Evolutionary conservation across 2,113 vertebrate species (phyloP).

Genomic region (rat (Rattus norvegicus)): DNA sequence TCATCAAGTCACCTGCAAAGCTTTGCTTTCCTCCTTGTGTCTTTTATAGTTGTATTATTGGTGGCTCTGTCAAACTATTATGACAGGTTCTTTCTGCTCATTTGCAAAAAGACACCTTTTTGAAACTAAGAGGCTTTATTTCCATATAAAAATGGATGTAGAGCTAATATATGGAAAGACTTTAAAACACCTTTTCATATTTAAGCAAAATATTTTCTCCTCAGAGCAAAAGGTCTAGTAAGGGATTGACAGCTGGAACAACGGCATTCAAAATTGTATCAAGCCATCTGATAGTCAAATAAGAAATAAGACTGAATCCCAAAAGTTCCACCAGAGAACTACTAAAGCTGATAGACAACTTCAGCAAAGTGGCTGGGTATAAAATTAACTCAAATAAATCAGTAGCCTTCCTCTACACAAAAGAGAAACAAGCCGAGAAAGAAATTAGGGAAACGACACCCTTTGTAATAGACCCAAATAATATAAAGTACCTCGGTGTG

Average conservation of each 20-base stretch:
- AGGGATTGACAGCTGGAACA: slow-evolving; percentile 32
- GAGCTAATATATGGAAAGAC: slow-evolving; percentile 35
- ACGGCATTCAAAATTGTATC: slow-evolving; percentile 28
- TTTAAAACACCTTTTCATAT: slow-evolving; percentile 56
- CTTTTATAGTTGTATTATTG: not conserved
- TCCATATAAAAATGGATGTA: slow-evolving; percentile 38
- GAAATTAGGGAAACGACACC: no score
- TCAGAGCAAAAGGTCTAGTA: slow-evolving; percentile 45
- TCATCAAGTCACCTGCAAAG: not conserved
- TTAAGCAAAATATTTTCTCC: slow-evolving; percentile 60
- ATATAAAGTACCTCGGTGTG: no score
- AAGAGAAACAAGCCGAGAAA: no score
- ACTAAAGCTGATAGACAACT: no score
- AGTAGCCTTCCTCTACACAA: no score
- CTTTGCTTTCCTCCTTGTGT: not conserved
- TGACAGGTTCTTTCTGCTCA: not conserved
- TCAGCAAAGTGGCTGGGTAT: no score
- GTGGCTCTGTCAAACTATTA: not conserved
- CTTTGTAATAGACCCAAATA: no score
- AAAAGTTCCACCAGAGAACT: no score
- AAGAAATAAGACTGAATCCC: slow-evolving; percentile 30
- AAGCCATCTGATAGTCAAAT: slow-evolving; percentile 13
- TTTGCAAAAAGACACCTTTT: slow-evolving; percentile 13
- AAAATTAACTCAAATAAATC: no score
- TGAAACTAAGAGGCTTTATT: slow-evolving; percentile 14